These are phyloP conservation scores for Notamacropus eugenii DNA, from an alignment of 2,797 vertebrate genomes.

Conservation along the genomic window DNA sequence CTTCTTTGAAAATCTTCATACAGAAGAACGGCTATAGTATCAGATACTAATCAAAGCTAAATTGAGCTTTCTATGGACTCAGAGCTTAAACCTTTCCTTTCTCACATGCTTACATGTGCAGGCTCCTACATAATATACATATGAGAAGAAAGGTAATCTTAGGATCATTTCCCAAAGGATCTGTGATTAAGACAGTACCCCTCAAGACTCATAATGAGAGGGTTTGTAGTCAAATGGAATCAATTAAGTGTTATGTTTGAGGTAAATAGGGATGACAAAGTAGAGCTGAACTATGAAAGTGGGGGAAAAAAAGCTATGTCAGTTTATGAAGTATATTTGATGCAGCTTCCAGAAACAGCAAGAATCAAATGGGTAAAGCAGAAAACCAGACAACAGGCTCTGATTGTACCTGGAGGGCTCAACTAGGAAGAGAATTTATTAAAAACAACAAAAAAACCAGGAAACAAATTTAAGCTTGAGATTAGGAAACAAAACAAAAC, in stretches of 20 bases:
- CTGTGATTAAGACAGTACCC: background rate
- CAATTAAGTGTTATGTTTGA: background rate
- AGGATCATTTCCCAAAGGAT: constrained; percentile 29
- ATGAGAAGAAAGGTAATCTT: constrained; percentile 48
- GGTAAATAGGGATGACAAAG: background rate
- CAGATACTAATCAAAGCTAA: constrained; percentile 30
- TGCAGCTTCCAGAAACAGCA: background rate
- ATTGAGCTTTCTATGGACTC: constrained; percentile 31
- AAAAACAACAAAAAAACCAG: background rate
- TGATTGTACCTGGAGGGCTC: background rate
- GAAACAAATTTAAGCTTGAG: background rate
- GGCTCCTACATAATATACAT: constrained; percentile 11
- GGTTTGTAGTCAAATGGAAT: background rate
- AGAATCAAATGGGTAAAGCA: background rate
- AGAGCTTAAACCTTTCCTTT: background rate
- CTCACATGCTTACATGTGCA: constrained; percentile 5
- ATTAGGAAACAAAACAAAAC: background rate
- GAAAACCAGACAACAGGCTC: background rate
- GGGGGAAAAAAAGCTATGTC: background rate
- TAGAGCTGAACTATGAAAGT: background rate
- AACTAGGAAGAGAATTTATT: background rate
- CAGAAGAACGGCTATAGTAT: constrained; percentile 21
- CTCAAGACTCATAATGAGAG: background rate
- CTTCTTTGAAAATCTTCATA: constrained; percentile 48
- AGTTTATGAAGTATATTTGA: background rate